phyloP scores from a whole-genome alignment of 2,113 vertebrate species.

The Canis aureus region DNA sequence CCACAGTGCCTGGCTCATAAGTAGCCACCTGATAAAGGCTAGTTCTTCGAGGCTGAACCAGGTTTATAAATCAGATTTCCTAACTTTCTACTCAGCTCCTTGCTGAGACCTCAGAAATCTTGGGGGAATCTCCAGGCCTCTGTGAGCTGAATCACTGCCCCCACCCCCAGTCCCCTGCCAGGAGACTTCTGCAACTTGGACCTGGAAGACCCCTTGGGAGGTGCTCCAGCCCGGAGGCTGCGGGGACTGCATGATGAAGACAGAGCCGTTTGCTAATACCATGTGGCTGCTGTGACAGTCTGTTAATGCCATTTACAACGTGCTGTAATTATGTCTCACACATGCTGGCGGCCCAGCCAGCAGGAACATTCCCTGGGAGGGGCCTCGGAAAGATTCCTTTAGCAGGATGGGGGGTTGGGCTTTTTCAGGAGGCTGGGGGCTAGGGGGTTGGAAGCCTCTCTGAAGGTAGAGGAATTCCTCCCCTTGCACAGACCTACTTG shows the following conservation, averaged over 20 bases:
- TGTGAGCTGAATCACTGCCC: neutral
- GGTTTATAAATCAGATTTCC: neutral
- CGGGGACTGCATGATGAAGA: conserved; percentile 77
- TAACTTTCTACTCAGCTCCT: neutral
- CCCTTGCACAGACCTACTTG: neutral
- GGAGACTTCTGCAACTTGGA: conserved; percentile 30
- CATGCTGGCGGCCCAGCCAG: conserved; percentile 75
- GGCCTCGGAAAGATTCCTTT: conserved; percentile 57
- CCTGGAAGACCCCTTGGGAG: conserved; percentile 72
- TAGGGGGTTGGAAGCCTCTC: neutral
- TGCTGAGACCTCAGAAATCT: neutral
- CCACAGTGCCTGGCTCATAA: neutral
- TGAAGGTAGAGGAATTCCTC: neutral
- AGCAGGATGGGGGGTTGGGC: conserved; percentile 38
- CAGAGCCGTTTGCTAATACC: conserved; percentile 80
- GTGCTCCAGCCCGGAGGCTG: conserved; percentile 53
- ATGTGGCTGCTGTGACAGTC: conserved; percentile 83
- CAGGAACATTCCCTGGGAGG: conserved; percentile 63
- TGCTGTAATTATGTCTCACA: conserved; percentile 79
- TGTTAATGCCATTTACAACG: conserved; percentile 83
- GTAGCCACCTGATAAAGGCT: neutral
- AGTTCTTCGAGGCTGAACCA: neutral
- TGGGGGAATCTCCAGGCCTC: neutral
- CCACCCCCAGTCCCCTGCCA: neutral
- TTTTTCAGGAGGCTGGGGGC: neutral